Evolutionary conservation across 2,797 vertebrate genomes (phyloP), one percentile per base, ranked within the genome.

Genomic region (Anas acuta): DNA sequence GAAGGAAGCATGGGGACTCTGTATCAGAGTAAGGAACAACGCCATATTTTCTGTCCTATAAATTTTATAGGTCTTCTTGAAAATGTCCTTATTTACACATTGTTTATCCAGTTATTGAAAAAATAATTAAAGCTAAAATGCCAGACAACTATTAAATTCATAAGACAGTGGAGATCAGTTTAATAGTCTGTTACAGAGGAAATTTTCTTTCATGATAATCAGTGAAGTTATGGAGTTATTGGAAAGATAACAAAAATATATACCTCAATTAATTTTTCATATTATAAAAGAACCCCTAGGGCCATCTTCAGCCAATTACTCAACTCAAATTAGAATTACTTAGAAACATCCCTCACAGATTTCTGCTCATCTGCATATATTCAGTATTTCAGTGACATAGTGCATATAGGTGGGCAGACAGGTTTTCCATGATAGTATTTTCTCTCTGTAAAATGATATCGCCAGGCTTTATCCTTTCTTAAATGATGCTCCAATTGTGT

Each of bases 251-350:
- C n/a, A 94, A 51, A 93, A 92, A 87, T 72, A 93, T 84, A 96
- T 51, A 85, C 87, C 94, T 96, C 94, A 96, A 95, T 96, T 97
- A 97, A 91, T 89, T 66, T 79, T 87, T 91, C 79, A 54, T 70
- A 89, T 90, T 84, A 90, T 58, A 89, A 82, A 93, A 93, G 69
- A 82, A 93, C 16, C 86, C 57, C 64, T 60, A 51, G 71, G 82
- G 91, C 89, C 43, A 94, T 62, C 61, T 71, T 92, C 78, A 84
- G 73, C 67, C 70, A 93, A 73, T 41, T 37, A 69, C 71, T 93
- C 87, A 82, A 74, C 33, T 81, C 78, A 75, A 87, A 89, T 96
- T 75, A 86, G 32, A 94, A 62, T 32, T 84, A 80, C 72, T 79
- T 80, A 82, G 39, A 93, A 93, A 76, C 41, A 94, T 71, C 92